These are phyloP conservation scores for Liopterus haemorrhoidalis DNA, from an alignment of 2,888 invertebrate species.

Conservation along the genomic window DNA sequence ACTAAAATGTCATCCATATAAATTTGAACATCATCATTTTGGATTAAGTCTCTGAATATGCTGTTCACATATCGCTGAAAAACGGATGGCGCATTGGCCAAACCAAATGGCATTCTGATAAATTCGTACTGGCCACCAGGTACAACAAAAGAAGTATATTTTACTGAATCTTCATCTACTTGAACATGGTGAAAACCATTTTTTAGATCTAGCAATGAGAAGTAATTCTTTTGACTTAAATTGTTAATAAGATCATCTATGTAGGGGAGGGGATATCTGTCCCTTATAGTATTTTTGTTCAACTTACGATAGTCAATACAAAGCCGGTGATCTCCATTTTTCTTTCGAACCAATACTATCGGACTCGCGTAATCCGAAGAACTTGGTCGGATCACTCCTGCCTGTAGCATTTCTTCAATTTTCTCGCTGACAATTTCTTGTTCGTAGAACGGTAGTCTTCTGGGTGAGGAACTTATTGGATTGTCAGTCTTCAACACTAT, in stretches of 20 bases:
- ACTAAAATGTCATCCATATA: slow-evolving; percentile 31
- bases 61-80: background rate
- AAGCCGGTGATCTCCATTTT: slow-evolving; percentile 29
- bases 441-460: slow-evolving; percentile 6
- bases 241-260: slow-evolving; percentile 28
- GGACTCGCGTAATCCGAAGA: slow-evolving; percentile 13
- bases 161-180: too few species aligned
- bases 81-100: background rate
- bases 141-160: too few species aligned
- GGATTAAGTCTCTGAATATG: background rate
- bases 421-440: background rate
- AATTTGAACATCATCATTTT: background rate
- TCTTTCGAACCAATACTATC: slow-evolving; percentile 26
- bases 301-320: slow-evolving; percentile 29
- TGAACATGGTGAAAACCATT: slow-evolving; percentile 27
- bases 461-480: too few species aligned
- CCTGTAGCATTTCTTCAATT: background rate
- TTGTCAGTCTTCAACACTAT: too few species aligned
- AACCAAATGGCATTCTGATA: background rate
- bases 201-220: slow-evolving; percentile 25
- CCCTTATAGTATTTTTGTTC: slow-evolving; percentile 26
- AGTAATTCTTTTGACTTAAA: slow-evolving; percentile 20
- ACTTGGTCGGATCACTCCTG: background rate
- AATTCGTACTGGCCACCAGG: too few species aligned
- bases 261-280: slow-evolving; percentile 25